Evolutionary conservation across 2,888 invertebrate genomes (phyloP).

Genomic region (Carcina quercana): DNA sequence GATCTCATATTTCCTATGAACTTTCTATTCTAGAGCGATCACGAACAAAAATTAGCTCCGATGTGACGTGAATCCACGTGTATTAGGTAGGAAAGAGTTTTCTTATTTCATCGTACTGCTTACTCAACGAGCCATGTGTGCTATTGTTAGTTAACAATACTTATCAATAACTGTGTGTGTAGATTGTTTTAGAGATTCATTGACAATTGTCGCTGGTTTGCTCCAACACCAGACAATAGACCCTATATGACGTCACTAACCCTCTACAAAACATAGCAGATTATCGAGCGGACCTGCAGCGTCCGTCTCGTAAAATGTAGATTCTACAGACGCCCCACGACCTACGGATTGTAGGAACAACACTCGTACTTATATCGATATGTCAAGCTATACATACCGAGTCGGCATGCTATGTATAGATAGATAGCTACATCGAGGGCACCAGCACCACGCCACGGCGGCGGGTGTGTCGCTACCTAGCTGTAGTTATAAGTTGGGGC

Average conservation of each 20-base stretch:
- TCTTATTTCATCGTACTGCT: slow-evolving; percentile 16
- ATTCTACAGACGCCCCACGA: slow-evolving; percentile 18
- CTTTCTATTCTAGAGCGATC: slow-evolving; percentile 45
- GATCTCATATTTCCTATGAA: slow-evolving; percentile 25
- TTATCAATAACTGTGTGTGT: too few species aligned
- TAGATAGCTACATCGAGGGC: neutral
- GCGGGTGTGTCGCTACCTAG: slow-evolving; percentile 11
- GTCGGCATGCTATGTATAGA: neutral
- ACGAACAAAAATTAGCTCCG: slow-evolving; percentile 47
- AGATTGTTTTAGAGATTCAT: too few species aligned
- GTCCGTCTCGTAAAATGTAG: slow-evolving; percentile 23
- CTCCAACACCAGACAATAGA: too few species aligned
- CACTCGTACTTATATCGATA: slow-evolving; percentile 19
- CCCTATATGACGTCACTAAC: too few species aligned
- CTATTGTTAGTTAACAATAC: too few species aligned
- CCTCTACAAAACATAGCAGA: too few species aligned
- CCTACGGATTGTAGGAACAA: slow-evolving; percentile 28
- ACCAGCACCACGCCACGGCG: too few species aligned
- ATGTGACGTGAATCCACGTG: slow-evolving; percentile 40
- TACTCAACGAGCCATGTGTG: too few species aligned
- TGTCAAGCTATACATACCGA: slow-evolving; percentile 10
- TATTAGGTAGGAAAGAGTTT: slow-evolving; percentile 27
- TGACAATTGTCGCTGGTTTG: too few species aligned
- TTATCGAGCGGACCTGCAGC: too few species aligned
- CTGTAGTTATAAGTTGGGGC: slow-evolving; percentile 41